Evolutionary conservation across 2,797 vertebrate genomes (phyloP).

Genomic region (Mus caroli): DNA sequence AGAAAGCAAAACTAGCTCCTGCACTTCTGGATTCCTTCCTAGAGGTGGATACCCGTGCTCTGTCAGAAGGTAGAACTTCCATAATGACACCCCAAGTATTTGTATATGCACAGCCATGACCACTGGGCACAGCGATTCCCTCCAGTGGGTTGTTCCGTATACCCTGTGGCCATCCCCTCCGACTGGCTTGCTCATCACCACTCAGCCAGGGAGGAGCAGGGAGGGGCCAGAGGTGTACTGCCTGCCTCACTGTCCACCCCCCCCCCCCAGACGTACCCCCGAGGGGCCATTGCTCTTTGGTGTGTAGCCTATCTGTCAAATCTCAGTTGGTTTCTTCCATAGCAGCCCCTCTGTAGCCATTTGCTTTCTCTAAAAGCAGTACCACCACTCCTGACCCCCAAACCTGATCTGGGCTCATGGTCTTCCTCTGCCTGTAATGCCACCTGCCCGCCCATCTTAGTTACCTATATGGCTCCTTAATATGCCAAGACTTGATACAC

Average conservation of each 20-base stretch:
- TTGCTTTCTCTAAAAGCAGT: not conserved
- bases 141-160: not conserved
- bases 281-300: not conserved
- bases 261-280: not conserved
- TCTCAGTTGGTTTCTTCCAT: not conserved
- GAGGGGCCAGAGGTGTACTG: not conserved
- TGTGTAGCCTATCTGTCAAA: not conserved
- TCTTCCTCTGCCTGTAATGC: not conserved
- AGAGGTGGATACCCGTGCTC: not conserved
- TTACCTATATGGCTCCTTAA: not conserved
- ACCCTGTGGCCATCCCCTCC: not conserved
- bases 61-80: constrained; percentile 14
- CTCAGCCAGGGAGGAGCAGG: not conserved
- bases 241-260: not conserved
- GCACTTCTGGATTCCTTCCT: not conserved
- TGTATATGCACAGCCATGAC: not conserved
- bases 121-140: not conserved
- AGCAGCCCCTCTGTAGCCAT: not conserved
- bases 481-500: not conserved
- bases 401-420: not conserved
- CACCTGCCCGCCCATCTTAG: not conserved
- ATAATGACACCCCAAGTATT: not conserved
- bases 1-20: not conserved
- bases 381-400: too few species aligned
- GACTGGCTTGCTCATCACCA: not conserved